Evolutionary conservation across 2,113 vertebrate species (phyloP), one percentile per base, ranked within the genome.

Genomic region (Zosterops borbonicus): DNA sequence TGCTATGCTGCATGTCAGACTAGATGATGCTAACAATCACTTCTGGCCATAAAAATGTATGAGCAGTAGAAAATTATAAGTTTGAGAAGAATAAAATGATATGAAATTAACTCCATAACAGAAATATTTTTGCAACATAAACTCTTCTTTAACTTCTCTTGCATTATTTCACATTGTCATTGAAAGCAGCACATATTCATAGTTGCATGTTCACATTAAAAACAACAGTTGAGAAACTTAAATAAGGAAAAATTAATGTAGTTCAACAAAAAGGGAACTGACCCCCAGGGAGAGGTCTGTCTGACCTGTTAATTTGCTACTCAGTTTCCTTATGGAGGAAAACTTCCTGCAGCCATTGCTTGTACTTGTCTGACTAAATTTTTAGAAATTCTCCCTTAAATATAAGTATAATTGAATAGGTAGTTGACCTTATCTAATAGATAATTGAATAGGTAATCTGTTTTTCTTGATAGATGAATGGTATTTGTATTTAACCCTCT

Each of bases 21-120:
- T 92, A 92, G 81, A 95, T 95, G 93, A 95, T 89, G 91, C 87
- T 95, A 96, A 95, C 93, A 94, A 91, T 96, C 93, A 92, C 77
- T 96, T 96, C 67, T 94, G 87, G 91, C 65, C 74, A 91, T 95
- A 95, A 96, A 96, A 95, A 95, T 95, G 92, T 89, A 92, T 76
- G 65, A 95, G 91, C 44, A 71, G 62, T 82, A 73, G 92, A 95
- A 95, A 97, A 97, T 97, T 95, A 93, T 87, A 95, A 96, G 96
- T 94, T 95, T 93, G 92, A 91, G 83, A 94, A 92, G 83, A 94
- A 92, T 89, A 96, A 96, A 96, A 91, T 92, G 81, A 71, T 94
- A 89, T 65, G 92, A 95, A 96, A 97, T 97, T 97, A 96, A 90
- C 89, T 92, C 89, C 27, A 23, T 92, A 95, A 94, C 87, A 91